Evolutionary conservation across 2,113 vertebrate genomes (phyloP).

Genomic region (Dendropsophus ebraccatus): DNA sequence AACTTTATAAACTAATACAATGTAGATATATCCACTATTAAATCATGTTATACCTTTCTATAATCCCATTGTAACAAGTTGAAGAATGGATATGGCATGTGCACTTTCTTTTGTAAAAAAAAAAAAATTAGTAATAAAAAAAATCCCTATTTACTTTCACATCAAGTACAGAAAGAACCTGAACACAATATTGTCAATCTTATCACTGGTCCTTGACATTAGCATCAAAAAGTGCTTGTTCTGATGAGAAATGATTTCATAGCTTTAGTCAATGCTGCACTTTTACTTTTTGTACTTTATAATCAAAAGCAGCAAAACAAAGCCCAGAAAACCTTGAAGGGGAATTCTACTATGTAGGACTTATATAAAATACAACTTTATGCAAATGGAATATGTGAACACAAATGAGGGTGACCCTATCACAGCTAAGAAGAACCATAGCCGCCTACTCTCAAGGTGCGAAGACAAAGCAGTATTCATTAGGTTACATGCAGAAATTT

Average conservation of each 20-base stretch:
- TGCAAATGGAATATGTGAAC: not conserved
- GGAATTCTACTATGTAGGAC: not conserved
- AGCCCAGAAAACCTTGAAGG: not conserved
- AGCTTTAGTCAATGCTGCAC: not conserved
- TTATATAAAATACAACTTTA: not conserved
- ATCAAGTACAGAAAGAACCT: not conserved
- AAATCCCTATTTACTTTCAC: not conserved
- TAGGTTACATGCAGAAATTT: not conserved
- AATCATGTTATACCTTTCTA: not conserved
- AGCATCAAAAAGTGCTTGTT: not conserved
- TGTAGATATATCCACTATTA: not conserved
- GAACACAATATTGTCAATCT: not conserved
- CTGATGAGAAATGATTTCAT: not conserved
- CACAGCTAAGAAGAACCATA: not conserved
- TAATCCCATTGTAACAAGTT: not conserved
- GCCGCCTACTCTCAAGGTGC: not conserved
- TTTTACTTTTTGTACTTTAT: not conserved
- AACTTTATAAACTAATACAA: not conserved
- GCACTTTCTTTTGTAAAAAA: not conserved
- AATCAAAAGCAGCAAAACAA: not conserved
- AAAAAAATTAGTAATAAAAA: not conserved
- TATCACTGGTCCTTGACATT: conserved; percentile 33
- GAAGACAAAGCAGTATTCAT: not conserved
- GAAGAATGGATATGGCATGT: not conserved
- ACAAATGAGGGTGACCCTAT: not conserved